Evolutionary conservation across 2,113 vertebrate genomes (phyloP).

Genomic region (Felis chaus): DNA sequence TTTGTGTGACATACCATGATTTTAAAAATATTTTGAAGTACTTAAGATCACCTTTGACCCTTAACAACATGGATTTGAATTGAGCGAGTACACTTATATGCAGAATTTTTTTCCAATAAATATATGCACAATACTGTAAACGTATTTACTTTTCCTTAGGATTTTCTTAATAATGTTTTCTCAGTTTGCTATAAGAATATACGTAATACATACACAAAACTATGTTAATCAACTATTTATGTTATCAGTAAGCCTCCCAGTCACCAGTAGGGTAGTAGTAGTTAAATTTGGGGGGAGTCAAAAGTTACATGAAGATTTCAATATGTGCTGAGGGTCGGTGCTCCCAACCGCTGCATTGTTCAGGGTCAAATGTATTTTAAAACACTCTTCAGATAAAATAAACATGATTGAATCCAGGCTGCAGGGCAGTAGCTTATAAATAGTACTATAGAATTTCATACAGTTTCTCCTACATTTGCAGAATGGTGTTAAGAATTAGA

Average conservation of each 20-base stretch:
- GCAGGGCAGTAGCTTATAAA: background rate
- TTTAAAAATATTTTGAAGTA: constrained; percentile 20
- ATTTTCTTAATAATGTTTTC: background rate
- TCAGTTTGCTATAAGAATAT: background rate
- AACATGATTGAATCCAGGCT: background rate
- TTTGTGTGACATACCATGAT: background rate
- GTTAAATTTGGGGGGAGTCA: background rate
- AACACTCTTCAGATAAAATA: background rate
- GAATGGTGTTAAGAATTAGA: background rate
- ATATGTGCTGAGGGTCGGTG: background rate
- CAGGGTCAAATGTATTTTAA: background rate
- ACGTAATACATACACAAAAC: background rate
- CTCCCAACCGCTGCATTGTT: background rate
- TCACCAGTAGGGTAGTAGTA: background rate
- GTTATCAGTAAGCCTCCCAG: background rate
- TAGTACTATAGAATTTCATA: background rate
- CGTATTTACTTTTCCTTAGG: background rate
- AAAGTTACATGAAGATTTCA: background rate
- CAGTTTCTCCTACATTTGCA: background rate
- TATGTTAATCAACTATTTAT: background rate
- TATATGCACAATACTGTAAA: background rate
- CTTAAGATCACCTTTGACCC: background rate
- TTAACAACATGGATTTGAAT: background rate
- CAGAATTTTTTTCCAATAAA: background rate
- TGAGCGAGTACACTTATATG: background rate